Base-by-base conservation (phyloP, 2,888 invertebrate species). In the Plutella xylostella region DNA sequence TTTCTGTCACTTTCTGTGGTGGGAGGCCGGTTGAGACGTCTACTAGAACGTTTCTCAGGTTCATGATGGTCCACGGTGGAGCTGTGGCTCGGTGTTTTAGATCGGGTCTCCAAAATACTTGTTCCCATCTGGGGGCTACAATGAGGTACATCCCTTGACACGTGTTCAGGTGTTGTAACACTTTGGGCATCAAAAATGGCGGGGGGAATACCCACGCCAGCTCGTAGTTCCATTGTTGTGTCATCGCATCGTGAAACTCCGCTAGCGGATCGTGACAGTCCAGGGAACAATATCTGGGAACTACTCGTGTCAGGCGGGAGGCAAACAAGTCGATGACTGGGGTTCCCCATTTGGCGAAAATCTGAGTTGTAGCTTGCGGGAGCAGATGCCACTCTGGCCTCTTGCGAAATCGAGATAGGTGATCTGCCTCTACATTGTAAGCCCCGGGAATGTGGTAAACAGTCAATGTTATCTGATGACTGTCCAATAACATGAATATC, bases 331-430 rank as follows among this genome's bases (percentile, higher is more conserved):
- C 50, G 19, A 55, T 37, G 1, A 49, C 45, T 34, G 49, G 54
- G 0, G 11, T 9, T 4, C 52, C 56, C 54, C 51, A 55, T 19
- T 41, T 45, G 35, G n/a, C n/a, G 35, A 56, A 55, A 17, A 54
- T 39, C 1, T 17, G 28, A 7, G 17, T 17, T 2, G 49, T 49
- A 11, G 40, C 42, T 28, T 15, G 19, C 3, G 45, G 50, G 11
- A 43, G 17, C 1, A 56, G 46, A 22, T 53, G 55, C 56, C 54
- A 58, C 28, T 55, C 54, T 9, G 55, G 48, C 1, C 48, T 28
- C 2, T 18, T 17, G 14, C 40, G 11, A 4, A 19, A 12, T 6
- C 50, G 37, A 28, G 55, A 55, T 9, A 54, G 39, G 1, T 45
- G 38, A 38, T 38, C 38, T 9, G 38, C 38, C 15, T 38, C 38